Conservation (phyloP, 2,113 vertebrate species). For the Henicopernis longicauda region DNA sequence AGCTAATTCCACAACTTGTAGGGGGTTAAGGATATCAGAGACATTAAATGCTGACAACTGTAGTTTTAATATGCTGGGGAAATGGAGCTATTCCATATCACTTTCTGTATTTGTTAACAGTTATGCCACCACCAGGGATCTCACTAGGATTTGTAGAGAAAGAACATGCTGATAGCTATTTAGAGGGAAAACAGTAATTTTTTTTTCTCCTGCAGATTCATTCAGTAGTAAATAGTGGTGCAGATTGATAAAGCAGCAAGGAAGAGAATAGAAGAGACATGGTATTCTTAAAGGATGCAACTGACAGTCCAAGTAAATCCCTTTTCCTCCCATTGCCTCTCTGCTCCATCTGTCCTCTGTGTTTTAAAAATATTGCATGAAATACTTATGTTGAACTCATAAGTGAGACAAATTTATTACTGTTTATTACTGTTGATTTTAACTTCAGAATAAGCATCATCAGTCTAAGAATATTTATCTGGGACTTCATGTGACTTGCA, state of each 20-base stretch:
- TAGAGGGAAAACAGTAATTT: conserved; percentile 27
- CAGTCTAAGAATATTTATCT: neutral
- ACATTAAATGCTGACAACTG: conserved; percentile 60
- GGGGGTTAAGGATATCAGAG: conserved; percentile 58
- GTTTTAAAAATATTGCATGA: neutral
- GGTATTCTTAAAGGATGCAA: neutral
- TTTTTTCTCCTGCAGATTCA: neutral
- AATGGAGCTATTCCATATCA: conserved; percentile 56
- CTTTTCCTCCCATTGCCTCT: neutral
- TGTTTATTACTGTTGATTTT: neutral
- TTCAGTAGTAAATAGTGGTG: conserved; percentile 24
- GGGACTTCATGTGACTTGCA: neutral
- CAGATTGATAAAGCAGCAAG: conserved; percentile 9
- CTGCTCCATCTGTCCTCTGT: neutral
- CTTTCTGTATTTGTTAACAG: conserved; percentile 62
- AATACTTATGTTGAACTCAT: neutral
- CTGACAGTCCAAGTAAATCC: neutral
- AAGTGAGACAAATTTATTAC: neutral
- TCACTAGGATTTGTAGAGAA: conserved; percentile 49
- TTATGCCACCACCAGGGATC: conserved; percentile 54
- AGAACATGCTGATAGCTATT: conserved; percentile 53
- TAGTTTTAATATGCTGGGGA: conserved; percentile 60
- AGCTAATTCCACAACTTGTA: conserved; percentile 62
- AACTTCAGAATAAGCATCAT: neutral
- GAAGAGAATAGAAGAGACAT: neutral